A percentile compares a stretch with the other conserved stretches of the same genome.
Conservation (phyloP, 2,888 invertebrate species). For the Drosophila percnosoma region DNA sequence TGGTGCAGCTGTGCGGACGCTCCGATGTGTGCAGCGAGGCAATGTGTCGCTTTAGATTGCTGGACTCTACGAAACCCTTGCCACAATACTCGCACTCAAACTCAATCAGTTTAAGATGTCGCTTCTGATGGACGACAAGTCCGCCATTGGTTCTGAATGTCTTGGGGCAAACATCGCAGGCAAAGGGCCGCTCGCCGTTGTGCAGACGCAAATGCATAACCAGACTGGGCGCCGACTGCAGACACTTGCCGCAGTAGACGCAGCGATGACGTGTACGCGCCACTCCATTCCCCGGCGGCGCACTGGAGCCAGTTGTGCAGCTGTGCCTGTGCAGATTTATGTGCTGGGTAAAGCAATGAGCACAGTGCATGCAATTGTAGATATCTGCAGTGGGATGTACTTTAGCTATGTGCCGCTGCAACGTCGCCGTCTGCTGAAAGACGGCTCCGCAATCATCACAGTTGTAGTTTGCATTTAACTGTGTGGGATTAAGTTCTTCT, state of each 20-base stretch:
- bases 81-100: conserved; percentile 75
- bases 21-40: conserved; percentile 79
- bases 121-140: conserved; percentile 74
- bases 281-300: conserved; percentile 64
- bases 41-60: conserved; percentile 81
- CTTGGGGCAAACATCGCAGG: conserved; percentile 78
- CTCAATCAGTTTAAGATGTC: conserved; percentile 67
- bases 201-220: conserved; percentile 78
- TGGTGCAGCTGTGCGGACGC: conserved; percentile 80
- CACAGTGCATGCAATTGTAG: conserved; percentile 59
- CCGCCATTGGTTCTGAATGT: conserved; percentile 82
- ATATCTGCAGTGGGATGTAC: conserved; percentile 28
- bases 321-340: conserved; percentile 41
- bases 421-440: conserved; percentile 73
- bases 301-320: conserved; percentile 12
- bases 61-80: conserved; percentile 79
- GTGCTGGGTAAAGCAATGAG: conserved; percentile 56
- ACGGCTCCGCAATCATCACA: conserved; percentile 81
- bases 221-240: conserved; percentile 69
- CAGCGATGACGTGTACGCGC: conserved; percentile 53
- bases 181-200: conserved; percentile 82
- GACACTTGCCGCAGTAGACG: conserved; percentile 66
- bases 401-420: conserved; percentile 76
- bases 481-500: neutral
- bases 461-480: conserved; percentile 9